Evolutionary conservation across 2,113 vertebrate genomes (phyloP), one percentile per base, ranked within the genome.

Genomic region (Plestiodon gilberti): DNA sequence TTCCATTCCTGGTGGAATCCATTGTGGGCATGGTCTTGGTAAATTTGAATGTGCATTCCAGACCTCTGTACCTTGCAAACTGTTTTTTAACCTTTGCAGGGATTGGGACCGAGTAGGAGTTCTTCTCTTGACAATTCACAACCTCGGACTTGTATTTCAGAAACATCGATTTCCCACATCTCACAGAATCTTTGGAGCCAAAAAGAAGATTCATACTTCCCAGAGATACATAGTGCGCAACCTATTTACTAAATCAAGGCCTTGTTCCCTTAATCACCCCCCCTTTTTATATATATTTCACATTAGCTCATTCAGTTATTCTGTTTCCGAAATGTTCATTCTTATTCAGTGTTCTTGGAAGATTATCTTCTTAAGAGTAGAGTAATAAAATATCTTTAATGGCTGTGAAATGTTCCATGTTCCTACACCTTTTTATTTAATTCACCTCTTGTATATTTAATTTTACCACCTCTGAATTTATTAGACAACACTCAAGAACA

Each of bases 351-450:
- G 81, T 75, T 40, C 38, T 75, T 38, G 10, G 35, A 83, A 62
- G 57, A 64, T 25, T 28, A 74, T 83, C 14, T 81, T 52, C 25
- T 70, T 70, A 33, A 48, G 52, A 73, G 9, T 59, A 30, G 30
- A 74, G 71, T n/a, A 75, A 75, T 75, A 76, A 64, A 84, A 84
- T 76, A 64, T 75, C 40, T 76, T 64, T 64, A 64, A 62, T 84
- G 59, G 57, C 82, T 76, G 33, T 64, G 15, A 43, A 30, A 76
- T 75, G 5, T 9, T 48, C 71, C 18, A 40, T 48, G 38, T 64
- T 33, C 38, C 28, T 57, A 84, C 30, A 23, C 18, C 18, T 64
- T 64, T 43, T 15, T 9, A 33, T 75, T 75, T 18, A 35, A 14
- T 43, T 75, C 35, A 48, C 25, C 55, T 62, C 23, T 59, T 35